Base-by-base conservation (phyloP, 1,140 invertebrate genomes). In the Psix sp. region DNA sequence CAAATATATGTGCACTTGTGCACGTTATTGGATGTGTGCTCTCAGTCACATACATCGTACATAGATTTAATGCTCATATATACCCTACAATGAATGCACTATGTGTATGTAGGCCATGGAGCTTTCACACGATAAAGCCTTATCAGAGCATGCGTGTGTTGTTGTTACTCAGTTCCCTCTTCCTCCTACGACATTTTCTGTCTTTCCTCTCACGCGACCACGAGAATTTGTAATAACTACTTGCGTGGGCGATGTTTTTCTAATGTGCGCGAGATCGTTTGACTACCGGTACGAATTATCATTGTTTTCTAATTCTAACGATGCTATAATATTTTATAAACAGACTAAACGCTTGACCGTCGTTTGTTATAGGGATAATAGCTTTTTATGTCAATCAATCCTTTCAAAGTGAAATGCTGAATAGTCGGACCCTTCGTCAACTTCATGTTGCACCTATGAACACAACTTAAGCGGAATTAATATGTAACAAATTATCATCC, bases 121-220 rank as follows among this genome's bases (percentile, higher is more conserved):
- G 84, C 84, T 86, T 86, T 86, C 84, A 86, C 83, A 86, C 83
- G 84, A 86, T 86, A 86, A 86, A 79, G 77, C 77, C 78, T 86
- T 86, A 86, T 86, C 83, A 81, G 79, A 82, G 76, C 74, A 70
- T 78, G 74, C 77, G 80, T 72, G 68, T 39, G 68, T 48, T 63
- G 54, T 71, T 68, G n/a, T n/a, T 45, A 63, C 38, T 66, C 49
- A 29, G 31, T 68, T 62, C 67, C 52, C 62, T 68, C 68, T 72
- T 72, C 62, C 63, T 67, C 67, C 51, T 60, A 66, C 60, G 45
- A 56, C 40, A 60, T 49, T 54, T 48, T 40, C 54, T 38, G 54
- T 66, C 70, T 62, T 59, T 52, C 54, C 59, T 59, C 59, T 63
- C 65, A 29, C 48, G 45, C 36, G 51, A 45, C 52, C 31, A 42